Evolutionary conservation across 2,888 invertebrate species (phyloP), one percentile per base, ranked within the genome.

Genomic region (Drosophila acutilabella): DNA sequence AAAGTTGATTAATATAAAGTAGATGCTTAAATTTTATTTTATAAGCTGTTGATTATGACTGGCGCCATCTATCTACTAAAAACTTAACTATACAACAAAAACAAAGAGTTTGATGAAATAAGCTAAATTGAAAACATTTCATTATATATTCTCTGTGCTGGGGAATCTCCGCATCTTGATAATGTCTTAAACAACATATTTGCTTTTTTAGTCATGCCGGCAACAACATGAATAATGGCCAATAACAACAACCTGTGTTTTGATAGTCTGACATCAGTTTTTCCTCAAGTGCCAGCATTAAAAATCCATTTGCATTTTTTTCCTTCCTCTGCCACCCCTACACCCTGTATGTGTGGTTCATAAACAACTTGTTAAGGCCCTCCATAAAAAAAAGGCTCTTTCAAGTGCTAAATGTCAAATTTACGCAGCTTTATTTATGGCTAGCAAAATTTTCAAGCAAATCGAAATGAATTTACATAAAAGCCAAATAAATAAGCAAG

Each of bases 381-480:
- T 69, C 59, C 42, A 71, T 78, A 81, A 71, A 71, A 78, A 66
- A 66, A 58, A 68, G 58, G 61, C 79, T 59, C 74, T 75, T 71
- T 66, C 82, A 85, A 75, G 77, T 76, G 70, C 80, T 76, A 66
- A 75, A 59, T 64, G 71, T 73, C 75, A 64, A 75, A 70, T 73
- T 75, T 75, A 69, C 58, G 73, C 41, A 64, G 75, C 54, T 56
- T 75, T 73, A 75, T 74, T 70, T 73, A 75, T 74, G 58, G 64
- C 56, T 54, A 59, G 58, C 57, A 47, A 61, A 62, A 72, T 42
- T 74, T 68, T 48, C 20, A 64, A 48, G 61, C 75, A 79, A 64
- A 59, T 74, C 64, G 57, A 69, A 61, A n/a, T 50, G 51, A 75
- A 85, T 80, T 76, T 68, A 60, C 86, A 76, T 86, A 82, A 68